Base-by-base conservation (phyloP, 2,888 invertebrate genomes). In the Aphidoletes aphidimyza region DNA sequence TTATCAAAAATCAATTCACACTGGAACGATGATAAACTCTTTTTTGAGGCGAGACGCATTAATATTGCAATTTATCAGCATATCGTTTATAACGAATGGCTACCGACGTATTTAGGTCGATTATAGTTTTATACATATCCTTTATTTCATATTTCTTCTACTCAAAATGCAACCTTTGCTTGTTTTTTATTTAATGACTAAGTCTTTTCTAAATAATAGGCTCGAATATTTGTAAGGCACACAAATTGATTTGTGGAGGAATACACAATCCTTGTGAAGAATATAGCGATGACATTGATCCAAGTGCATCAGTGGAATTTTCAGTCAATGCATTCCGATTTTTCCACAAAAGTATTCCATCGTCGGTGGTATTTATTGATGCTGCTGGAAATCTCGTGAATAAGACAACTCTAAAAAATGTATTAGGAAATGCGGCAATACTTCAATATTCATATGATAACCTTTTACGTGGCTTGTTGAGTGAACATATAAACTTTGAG, bases 71-170 rank as follows among this genome's bases (percentile, higher is more conserved):
- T 26, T 14, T 45, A 83, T 83, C 83, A 83, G 14, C 45, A 39
- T 19, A 83, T 83, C 30, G 26, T 45, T 14, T 45, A 45, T 83
- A 14, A 83, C 30, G 83, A 83, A 14, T 83, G 83, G 83, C 30
- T 83, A 30, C 83, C 83, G 14, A 9, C 45, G 30, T 37, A 45
- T 45, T 26, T 83, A 45, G 83, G 83, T 83, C 3, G 1, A 54
- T 49, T 17, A 11, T 19, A 11, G 49, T 3, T 9, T 42, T 42
- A 42, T 42, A 6, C n/a, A n/a, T n/a, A n/a, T n/a, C n/a, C n/a
- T n/a, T n/a, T n/a, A n/a, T n/a, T n/a, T n/a, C n/a, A 42, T 42
- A 42, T 42, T 11, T 42, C 42, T 42, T n/a, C n/a, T n/a, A n/a
- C n/a, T n/a, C n/a, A n/a, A n/a, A n/a, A n/a, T n/a, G n/a, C n/a